A percentile compares a stretch with the other conserved stretches of the same genome.
These are phyloP conservation scores for Melozone crissalis DNA, from an alignment of 2,113 vertebrate genomes.

Conservation along the genomic window DNA sequence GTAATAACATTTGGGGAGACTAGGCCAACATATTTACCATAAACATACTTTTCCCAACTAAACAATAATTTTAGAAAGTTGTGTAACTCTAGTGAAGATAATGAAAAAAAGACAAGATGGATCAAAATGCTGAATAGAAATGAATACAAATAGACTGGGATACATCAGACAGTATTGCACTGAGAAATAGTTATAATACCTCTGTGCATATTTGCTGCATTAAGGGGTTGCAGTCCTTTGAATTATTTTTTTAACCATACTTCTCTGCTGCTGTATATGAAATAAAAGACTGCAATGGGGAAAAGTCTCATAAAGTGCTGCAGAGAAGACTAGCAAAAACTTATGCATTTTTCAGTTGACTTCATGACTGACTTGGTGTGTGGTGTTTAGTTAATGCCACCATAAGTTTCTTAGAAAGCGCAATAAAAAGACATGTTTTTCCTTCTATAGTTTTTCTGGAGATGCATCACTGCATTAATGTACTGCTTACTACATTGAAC, in stretches of 20 bases:
- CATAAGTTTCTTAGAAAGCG: not conserved
- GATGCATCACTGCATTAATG: fast-evolving
- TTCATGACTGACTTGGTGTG: not conserved
- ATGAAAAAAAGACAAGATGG: not conserved
- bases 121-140: not conserved
- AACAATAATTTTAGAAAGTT: not conserved
- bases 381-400: not conserved
- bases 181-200: not conserved
- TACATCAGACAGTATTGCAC: not conserved
- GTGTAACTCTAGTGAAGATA: not conserved
- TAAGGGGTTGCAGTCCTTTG: not conserved
- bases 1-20: not conserved
- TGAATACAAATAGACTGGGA: not conserved
- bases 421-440: fast-evolving
- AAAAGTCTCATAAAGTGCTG: not conserved
- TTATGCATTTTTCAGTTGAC: not conserved
- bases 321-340: not conserved
- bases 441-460: not conserved
- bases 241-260: not conserved
- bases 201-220: not conserved
- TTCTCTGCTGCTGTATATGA: not conserved
- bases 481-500: not conserved
- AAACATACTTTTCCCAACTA: not conserved
- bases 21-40: not conserved
- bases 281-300: not conserved